Evolutionary conservation across 2,113 vertebrate species (phyloP), one percentile per base, ranked within the genome.

Genomic region (Puma concolor): DNA sequence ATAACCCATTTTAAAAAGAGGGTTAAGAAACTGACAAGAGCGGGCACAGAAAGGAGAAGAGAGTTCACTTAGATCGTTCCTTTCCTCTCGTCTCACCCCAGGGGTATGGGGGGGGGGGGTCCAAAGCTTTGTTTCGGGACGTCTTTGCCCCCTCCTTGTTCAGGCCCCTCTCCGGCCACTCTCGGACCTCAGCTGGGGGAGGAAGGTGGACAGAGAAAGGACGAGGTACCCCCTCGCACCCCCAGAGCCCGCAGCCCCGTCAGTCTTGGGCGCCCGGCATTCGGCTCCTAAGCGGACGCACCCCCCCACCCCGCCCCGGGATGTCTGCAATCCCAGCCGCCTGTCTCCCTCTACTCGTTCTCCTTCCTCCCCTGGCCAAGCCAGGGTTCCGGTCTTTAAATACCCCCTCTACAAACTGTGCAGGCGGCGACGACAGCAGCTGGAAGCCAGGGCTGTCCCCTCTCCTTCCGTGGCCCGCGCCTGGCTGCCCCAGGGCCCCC

Each of bases 41-140:
- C 17, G 33, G 50, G 29, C n/a, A 87, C 57, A 36, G 69, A 95
- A 33, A 44, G 76, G 54, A 41, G 38, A 0, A 72, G 52, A 83
- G 89, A 96, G 92, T 85, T 93, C 95, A 79, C 92, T 95, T 96
- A 92, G 88, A 23, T 41, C 7, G 54, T 60, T 91, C 96, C 79
- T 29, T 2, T 83, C 80, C 63, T 89, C 44, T 14, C 33, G 3
- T 63, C 64, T 44, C 50, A 33, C 71, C 44, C 93, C 16, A 19
- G 69, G 25, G 13, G n/a, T 9, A 23, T 7, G 27, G 66, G 10
- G 6, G 19, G 44, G 66, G 10, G 6, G 19, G n/a, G 82, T 77
- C 38, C 97, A 50, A 50, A 96, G 97, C 97, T 97, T 97, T 97
- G 96, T 97, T 85, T 92, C 74, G 38, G 92, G 92, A 92, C 44